Evolutionary conservation across 2,888 invertebrate species (phyloP), one percentile per base, ranked within the genome.

Genomic region (Sipha maydis): DNA sequence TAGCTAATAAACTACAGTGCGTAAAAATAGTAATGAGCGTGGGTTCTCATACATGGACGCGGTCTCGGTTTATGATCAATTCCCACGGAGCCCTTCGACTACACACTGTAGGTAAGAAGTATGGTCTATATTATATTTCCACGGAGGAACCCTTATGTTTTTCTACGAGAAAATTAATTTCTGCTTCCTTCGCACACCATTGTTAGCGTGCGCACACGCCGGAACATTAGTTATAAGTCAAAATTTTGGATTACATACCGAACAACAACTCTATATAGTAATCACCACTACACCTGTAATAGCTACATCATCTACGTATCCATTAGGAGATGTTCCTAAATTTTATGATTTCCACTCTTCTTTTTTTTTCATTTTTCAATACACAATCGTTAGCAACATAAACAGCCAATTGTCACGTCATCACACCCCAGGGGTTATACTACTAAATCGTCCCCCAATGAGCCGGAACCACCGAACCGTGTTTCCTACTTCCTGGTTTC

Each of bases 131-230:
- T 61, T 75, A 80, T 82, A 75, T 82, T 88, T 88, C 73, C 34
- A 75, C 82, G 67, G 41, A 73, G 19, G 38, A 80, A 79, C 86
- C 86, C 86, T 82, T 88, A 67, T 61, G 82, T 88, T 75, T 86
- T 88, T 75, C 75, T 88, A 76, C 82, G 76, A 82, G 88, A 88
- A 88, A 88, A 88, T 76, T 88, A 88, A 88, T 88, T 88, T 88
- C 80, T 88, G 88, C 61, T 88, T 88, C 88, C 88, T 88, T 88
- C 54, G 75, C 67, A 75, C 88, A 76, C 48, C 67, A 67, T 88
- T 82, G 88, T 88, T 88, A 82, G 80, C 88, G 88, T 88, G 88
- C 75, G 82, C 82, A 88, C 82, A 88, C 41, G 88, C 88, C 88
- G 88, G 82, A 88, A 88, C 88, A 88, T 82, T 67, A 67, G 80